Conservation (phyloP, 2,888 invertebrate genomes). For the Pegoplata infirma region DNA sequence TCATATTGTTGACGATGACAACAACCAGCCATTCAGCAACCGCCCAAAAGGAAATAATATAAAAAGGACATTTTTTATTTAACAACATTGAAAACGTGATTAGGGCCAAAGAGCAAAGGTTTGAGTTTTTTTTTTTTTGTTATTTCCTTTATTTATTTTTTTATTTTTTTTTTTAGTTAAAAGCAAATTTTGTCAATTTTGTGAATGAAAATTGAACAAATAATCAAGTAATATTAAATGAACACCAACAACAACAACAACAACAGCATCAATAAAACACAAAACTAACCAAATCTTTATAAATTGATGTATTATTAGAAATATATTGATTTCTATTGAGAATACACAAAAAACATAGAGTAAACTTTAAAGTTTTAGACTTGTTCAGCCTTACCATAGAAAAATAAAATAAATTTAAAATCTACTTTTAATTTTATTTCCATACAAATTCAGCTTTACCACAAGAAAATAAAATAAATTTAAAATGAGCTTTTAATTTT, state of each 20-base stretch:
- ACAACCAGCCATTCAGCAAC: conserved; percentile 7
- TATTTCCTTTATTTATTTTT: conserved; percentile 25
- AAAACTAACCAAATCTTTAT: neutral
- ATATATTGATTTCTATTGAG: conserved; percentile 16
- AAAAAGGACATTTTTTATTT: conserved; percentile 27
- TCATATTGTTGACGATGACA: conserved; percentile 45
- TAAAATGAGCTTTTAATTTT: too few species aligned
- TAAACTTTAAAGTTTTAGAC: too few species aligned
- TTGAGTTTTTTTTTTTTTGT: conserved; percentile 25
- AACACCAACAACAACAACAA: neutral
- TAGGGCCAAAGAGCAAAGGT: conserved; percentile 47
- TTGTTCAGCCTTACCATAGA: too few species aligned
- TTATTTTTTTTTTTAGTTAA: conserved; percentile 4
- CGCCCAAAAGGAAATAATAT: conserved; percentile 35
- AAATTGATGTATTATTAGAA: conserved; percentile 16
- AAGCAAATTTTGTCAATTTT: conserved; percentile 52
- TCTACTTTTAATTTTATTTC: neutral
- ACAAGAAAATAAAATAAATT: too few species aligned
- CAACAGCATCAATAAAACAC: too few species aligned
- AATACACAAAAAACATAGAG: too few species aligned
- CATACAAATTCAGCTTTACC: too few species aligned
- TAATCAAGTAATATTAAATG: conserved; percentile 34
- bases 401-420: neutral
- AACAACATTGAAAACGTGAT: conserved; percentile 58
- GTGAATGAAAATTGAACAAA: conserved; percentile 43